Evolutionary conservation across 92 coral and sea anemone species (phyloP), one percentile per base, ranked within the genome.

Genomic region (Zoanthus solanderi): DNA sequence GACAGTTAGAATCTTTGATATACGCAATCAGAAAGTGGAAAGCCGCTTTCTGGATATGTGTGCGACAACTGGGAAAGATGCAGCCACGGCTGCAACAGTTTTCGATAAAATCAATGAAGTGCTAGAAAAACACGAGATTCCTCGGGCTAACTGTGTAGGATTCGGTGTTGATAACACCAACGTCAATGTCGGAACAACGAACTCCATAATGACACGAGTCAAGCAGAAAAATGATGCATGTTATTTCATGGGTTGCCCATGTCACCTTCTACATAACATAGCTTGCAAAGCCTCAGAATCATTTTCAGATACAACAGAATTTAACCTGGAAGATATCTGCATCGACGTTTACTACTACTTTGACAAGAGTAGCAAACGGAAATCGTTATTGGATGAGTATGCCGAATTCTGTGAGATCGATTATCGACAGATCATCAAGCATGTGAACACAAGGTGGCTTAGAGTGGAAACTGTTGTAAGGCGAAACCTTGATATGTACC

Each of bases 231-330:
- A 83, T 87, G 79, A 83, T 23, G 69, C 88, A 47, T 90, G 90
- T 73, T 87, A 87, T 84, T 87, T 91, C 83, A 87, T 91, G 88
- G 93, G 89, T 66, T 91, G 93, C 71, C 74, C 74, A 11, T 69
- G 91, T 78, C 93, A 88, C 53, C 82, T 88, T 42, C 44, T 83
- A 11, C 91, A 91, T 63, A 91, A 91, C 42, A 42, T 87, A 44
- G 89, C 91, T 65, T 75, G 93, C 74, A 83, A 88, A 54, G 94
- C 94, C 50, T 83, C 94, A n/a, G 75, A 82, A 42, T 28, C 91
- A 76, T 88, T 91, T 84, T 53, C 53, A 12, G 73, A 84, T 85
- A 46, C 42, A 76, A 67, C 78, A 2, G 72, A 81, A 37, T 82
- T 90, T 82, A 46, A 54, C 68, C 28, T 72, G 79, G 77, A 46